Base-by-base conservation (phyloP, 2,113 vertebrate genomes). In the Odontophorus gujanensis region DNA sequence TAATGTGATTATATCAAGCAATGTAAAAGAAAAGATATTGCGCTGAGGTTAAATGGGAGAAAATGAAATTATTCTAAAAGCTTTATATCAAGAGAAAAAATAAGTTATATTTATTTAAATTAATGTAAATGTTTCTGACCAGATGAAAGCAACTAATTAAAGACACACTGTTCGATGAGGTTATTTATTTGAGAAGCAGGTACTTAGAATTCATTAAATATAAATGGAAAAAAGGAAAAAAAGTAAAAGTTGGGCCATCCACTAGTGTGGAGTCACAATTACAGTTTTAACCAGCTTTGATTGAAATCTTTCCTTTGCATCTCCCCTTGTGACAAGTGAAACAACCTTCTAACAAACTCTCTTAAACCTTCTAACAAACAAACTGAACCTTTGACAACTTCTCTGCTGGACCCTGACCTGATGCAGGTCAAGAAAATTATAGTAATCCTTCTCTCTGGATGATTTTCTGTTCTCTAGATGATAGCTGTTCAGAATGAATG, bases 151-250 rank as follows among this genome's bases (percentile, higher is more conserved):
- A 81, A 34, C 15, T 0, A 4, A 85, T 85, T 75, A 91, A 81
- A 87, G 79, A 62, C 75, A 80, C 36, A 45, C 48, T 85, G 67
- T 79, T 87, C 69, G 66, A 89, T 89, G 73, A 75, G 87, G 81
- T 89, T 89, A 92, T 81, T 91, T 87, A 85, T 89, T 82, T 89
- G 63, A 3, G 7, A 93, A 83, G 58, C 75, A 89, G 72, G 58
- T 91, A 75, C 89, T 87, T 51, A 91, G 67, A 78, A 81, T 80
- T 87, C 43, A 76, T 85, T 87, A 89, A 59, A 74, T 67, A 22
- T 22, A 28, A 83, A 79, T 7, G 76, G n/a, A 24, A 45, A 73
- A 82, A 72, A 68, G 21, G 16, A 13, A 43, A 32, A 43, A 32
- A 75, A 89, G 53, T 8, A 30, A 6, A 68, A 72, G 55, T 14